These are phyloP conservation scores for Drosophila burlai DNA, from an alignment of 1,140 invertebrate genomes.

Conservation along the genomic window DNA sequence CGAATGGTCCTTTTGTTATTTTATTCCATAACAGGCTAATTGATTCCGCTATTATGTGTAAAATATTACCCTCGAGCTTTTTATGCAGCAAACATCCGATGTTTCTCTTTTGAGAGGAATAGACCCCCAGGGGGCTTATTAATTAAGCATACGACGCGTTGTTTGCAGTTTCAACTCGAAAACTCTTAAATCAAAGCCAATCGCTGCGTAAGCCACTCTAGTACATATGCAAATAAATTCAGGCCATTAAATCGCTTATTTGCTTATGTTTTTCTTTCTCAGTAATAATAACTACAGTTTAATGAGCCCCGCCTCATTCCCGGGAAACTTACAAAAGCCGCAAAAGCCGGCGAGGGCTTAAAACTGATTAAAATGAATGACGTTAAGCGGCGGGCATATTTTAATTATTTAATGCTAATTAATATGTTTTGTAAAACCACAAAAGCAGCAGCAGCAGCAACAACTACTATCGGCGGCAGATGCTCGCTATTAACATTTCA, in stretches of 20 bases:
- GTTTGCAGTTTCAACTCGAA: constrained; percentile 1
- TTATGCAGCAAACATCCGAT: constrained; percentile 4
- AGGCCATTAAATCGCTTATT: constrained; percentile 29
- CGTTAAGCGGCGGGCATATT: constrained; percentile 79
- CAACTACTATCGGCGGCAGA: constrained; percentile 34
- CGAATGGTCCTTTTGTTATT: constrained; percentile 1
- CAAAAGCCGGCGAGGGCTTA: constrained; percentile 70
- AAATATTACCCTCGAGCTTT: constrained; percentile 1
- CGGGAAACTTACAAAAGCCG: constrained; percentile 42
- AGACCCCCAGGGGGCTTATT: constrained; percentile 18
- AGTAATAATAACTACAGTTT: constrained; percentile 64
- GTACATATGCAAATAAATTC: constrained; percentile 15
- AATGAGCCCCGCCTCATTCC: constrained; percentile 36
- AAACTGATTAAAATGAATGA: constrained; percentile 84
- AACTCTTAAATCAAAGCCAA: constrained; percentile 34
- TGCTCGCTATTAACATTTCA: constrained; percentile 76
- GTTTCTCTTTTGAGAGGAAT: neutral
- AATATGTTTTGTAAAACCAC: constrained; percentile 83
- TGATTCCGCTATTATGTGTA: constrained; percentile 4
- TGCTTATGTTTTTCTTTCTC: constrained; percentile 41
- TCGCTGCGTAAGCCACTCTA: neutral
- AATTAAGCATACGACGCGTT: constrained; percentile 44
- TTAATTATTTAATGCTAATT: constrained; percentile 84
- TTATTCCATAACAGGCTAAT: constrained; percentile 16
- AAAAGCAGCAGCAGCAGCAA: constrained; percentile 43